These are phyloP conservation scores for Sebastes minor DNA, from an alignment of 2,797 vertebrate genomes.

Conservation along the genomic window DNA sequence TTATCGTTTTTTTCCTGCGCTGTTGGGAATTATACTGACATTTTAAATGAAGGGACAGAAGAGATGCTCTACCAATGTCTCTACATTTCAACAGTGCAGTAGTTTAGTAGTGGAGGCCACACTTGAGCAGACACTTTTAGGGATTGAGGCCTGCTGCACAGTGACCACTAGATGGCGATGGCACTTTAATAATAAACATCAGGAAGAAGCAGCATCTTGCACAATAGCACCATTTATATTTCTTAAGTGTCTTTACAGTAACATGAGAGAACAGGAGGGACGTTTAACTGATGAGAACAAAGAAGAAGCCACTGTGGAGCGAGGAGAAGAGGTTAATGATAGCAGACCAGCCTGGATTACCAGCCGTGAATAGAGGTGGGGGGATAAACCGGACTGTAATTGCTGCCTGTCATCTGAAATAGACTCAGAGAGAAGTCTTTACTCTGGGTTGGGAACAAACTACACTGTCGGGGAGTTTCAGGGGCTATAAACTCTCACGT, in stretches of 20 bases:
- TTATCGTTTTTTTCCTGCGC: background rate
- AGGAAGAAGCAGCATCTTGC: background rate
- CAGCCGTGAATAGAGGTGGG: conserved; percentile 55
- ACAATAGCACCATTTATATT: background rate
- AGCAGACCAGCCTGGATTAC: conserved; percentile 61
- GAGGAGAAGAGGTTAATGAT: conserved; percentile 44
- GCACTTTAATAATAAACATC: conserved; percentile 16
- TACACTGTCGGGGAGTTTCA: background rate
- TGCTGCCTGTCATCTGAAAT: conserved; percentile 62
- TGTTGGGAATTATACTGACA: background rate
- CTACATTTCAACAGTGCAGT: background rate
- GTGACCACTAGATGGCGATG: conserved; percentile 72
- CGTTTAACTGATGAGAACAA: background rate
- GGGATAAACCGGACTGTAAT: conserved; percentile 64
- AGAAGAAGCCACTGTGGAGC: background rate
- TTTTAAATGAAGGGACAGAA: background rate
- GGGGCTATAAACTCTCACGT: background rate
- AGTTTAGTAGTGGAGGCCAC: background rate
- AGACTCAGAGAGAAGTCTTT: conserved; percentile 45
- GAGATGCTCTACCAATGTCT: background rate
- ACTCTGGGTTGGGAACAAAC: conserved; percentile 1
- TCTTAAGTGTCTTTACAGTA: background rate
- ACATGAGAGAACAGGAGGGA: background rate
- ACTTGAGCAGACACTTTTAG: background rate
- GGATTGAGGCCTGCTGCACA: background rate